These are phyloP conservation scores for Trichopoda pennipes DNA, from an alignment of 2,888 invertebrate genomes.

Conservation along the genomic window DNA sequence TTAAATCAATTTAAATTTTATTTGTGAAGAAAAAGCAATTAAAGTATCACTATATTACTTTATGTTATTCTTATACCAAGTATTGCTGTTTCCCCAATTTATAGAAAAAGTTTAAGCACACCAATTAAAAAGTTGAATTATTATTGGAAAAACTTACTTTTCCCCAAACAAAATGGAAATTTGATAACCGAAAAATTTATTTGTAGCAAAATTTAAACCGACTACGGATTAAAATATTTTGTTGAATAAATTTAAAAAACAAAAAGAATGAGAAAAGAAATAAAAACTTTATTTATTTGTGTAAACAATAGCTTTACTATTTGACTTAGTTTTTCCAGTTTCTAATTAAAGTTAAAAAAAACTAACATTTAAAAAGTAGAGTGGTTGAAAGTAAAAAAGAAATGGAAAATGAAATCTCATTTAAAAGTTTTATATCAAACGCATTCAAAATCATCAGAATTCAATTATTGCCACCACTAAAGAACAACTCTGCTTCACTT, in stretches of 20 bases:
- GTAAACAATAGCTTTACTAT: conserved; percentile 23
- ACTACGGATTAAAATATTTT: conserved; percentile 17
- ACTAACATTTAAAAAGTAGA: not conserved
- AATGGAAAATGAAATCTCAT: conserved; percentile 2
- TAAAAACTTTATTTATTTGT: conserved; percentile 5
- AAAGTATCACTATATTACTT: too few species aligned
- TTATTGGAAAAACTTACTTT: not conserved
- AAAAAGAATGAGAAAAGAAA: not conserved
- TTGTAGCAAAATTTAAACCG: conserved; percentile 7
- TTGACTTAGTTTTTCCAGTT: not conserved
- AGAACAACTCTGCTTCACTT: conserved; percentile 2
- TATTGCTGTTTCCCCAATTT: not conserved
- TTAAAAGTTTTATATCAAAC: conserved; percentile 44
- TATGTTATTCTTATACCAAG: too few species aligned
- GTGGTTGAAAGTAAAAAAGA: conserved; percentile 10
- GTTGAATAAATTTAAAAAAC: not conserved
- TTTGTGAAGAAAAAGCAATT: too few species aligned
- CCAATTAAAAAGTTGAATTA: conserved; percentile 27
- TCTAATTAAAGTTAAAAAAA: conserved; percentile 24
- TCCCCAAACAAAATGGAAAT: conserved; percentile 8
- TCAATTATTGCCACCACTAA: conserved; percentile 31
- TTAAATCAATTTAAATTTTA: too few species aligned
- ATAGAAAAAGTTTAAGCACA: conserved; percentile 15
- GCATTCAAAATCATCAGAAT: conserved; percentile 51
- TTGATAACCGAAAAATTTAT: not conserved